Conservation (phyloP, 2,797 vertebrate species). For the Mormyrus proboscirostris region DNA sequence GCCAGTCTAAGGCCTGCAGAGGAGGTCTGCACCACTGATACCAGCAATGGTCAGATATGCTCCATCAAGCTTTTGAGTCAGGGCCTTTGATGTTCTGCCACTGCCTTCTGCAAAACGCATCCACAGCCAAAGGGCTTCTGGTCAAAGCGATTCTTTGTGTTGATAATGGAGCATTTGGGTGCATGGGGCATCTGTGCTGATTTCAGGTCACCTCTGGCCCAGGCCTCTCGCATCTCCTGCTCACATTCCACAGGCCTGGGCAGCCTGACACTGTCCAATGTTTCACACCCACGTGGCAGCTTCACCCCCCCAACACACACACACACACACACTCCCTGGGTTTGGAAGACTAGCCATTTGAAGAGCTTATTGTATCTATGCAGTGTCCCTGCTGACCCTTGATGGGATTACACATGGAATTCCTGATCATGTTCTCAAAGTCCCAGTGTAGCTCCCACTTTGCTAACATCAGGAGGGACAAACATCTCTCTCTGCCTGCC, state of each 20-base stretch:
- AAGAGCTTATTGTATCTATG: not conserved
- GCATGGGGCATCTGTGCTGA: conserved; percentile 40
- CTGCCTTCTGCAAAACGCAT: conserved; percentile 19
- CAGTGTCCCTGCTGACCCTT: not conserved
- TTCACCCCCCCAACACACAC: conserved; percentile 15
- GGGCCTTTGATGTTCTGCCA: conserved; percentile 34
- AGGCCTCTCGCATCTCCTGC: conserved; percentile 33
- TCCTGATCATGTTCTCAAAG: not conserved
- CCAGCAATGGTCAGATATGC: not conserved
- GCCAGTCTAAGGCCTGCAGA: not conserved
- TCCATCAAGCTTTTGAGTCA: not conserved
- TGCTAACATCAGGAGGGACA: not conserved
- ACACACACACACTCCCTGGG: not conserved
- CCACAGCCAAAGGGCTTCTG: conserved; percentile 27
- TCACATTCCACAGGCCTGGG: conserved; percentile 41
- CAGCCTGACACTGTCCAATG: conserved; percentile 40
- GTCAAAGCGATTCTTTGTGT: conserved; percentile 58
- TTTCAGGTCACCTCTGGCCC: conserved; percentile 28
- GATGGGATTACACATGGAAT: not conserved
- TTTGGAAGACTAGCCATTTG: not conserved
- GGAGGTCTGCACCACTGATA: not conserved
- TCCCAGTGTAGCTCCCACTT: not conserved
- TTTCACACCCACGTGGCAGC: conserved; percentile 49
- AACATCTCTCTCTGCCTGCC: not conserved
- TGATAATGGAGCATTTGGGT: not conserved